Conservation (phyloP, 2,113 vertebrate genomes). For the Syrmaticus mikado region DNA sequence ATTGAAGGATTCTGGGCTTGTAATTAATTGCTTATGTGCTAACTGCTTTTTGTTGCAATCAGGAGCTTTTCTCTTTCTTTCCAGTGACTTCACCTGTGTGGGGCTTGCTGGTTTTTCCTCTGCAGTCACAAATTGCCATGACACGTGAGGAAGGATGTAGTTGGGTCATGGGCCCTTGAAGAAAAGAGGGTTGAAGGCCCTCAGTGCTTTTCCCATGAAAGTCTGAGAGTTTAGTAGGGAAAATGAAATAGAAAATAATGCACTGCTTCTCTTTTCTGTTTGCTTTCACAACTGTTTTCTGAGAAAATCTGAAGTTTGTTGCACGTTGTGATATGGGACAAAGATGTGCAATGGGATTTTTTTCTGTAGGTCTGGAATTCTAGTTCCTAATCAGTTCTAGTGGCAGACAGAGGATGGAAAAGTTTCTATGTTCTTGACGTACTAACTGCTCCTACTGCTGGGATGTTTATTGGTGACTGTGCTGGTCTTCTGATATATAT, state of each 20-base stretch:
- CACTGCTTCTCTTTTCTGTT: background rate
- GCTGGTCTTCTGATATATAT: background rate
- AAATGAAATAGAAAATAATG: background rate
- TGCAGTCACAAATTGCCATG: background rate
- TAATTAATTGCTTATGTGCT: background rate
- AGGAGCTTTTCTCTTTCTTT: background rate
- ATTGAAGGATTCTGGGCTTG: background rate
- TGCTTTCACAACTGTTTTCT: background rate
- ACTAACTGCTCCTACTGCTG: background rate
- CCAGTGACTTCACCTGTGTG: accelerated
- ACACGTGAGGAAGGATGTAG: background rate
- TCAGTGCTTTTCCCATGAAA: background rate
- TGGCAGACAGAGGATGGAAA: too few species aligned
- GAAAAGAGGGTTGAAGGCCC: background rate
- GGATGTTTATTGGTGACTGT: background rate
- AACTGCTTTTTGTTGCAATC: background rate
- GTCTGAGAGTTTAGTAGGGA: background rate
- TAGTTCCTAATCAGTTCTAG: background rate
- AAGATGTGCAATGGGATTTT: background rate
- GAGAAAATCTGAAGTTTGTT: background rate
- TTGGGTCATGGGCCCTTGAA: background rate
- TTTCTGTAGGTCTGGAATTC: background rate
- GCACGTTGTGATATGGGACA: background rate
- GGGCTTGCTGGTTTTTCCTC: background rate
- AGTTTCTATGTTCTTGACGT: background rate